These are phyloP conservation scores for Halictus quadricinctus DNA, from an alignment of 2,888 invertebrate genomes.

Conservation along the genomic window DNA sequence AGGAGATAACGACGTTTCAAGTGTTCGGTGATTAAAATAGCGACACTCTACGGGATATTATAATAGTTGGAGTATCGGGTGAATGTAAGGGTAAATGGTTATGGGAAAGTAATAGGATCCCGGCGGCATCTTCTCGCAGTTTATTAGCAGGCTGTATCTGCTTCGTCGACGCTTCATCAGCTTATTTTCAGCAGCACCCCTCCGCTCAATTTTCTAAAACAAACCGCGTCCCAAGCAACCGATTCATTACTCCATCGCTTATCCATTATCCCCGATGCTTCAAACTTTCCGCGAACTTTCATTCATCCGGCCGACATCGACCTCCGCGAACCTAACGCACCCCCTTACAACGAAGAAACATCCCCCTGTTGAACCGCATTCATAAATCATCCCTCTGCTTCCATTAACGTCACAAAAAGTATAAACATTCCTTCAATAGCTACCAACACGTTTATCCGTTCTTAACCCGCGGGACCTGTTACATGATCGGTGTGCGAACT, in stretches of 20 bases:
- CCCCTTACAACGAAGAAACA: constrained; percentile 20
- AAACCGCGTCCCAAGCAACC: constrained; percentile 22
- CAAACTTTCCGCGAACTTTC: constrained; percentile 44
- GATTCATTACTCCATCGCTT: constrained; percentile 53
- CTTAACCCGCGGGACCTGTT: not conserved
- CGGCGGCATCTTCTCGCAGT: not conserved
- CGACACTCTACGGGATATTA: not conserved
- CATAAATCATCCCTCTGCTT: constrained; percentile 50
- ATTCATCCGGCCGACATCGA: constrained; percentile 43
- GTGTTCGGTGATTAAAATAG: not conserved
- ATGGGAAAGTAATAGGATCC: constrained; percentile 4
- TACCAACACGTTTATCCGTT: not conserved
- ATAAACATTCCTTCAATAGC: not conserved
- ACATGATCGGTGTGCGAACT: not conserved
- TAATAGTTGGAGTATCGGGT: not conserved
- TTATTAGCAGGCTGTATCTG: not conserved
- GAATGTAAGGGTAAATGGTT: not conserved
- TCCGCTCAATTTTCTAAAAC: constrained; percentile 27
- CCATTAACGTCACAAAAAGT: constrained; percentile 8
- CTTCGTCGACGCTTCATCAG: not conserved
- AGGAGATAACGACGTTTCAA: not conserved
- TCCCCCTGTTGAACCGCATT: constrained; percentile 28
- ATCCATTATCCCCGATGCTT: constrained; percentile 42
- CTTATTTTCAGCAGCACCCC: not conserved
- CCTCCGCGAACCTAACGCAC: constrained; percentile 10